Percentiles rank a stretch among this genome's conserved stretches.
Evolutionary conservation across 2,888 invertebrate species (phyloP).

Genomic region (Drosophila parthenogenetica): DNA sequence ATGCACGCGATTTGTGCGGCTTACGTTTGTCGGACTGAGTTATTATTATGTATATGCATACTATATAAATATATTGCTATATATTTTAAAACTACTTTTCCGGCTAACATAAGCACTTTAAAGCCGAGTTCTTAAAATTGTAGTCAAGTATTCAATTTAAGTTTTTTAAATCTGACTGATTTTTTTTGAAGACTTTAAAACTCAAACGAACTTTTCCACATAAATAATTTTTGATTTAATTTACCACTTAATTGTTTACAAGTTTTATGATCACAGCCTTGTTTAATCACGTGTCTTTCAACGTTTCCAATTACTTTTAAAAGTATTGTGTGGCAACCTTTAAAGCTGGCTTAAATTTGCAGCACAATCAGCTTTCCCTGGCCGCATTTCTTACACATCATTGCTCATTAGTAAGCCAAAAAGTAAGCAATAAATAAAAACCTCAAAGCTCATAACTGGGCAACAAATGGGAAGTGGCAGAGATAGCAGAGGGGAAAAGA

Average conservation of each 20-base stretch:
- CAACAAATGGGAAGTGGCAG: conserved; percentile 11
- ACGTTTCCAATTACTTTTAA: background rate
- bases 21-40: conserved; percentile 64
- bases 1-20: conserved; percentile 73
- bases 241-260: too few species aligned
- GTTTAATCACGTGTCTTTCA: background rate
- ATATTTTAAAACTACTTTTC: conserved; percentile 7
- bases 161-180: too few species aligned
- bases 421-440: conserved; percentile 59
- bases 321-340: background rate
- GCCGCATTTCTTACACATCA: conserved; percentile 51
- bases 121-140: background rate
- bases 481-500: too few species aligned
- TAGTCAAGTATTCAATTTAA: background rate
- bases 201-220: too few species aligned
- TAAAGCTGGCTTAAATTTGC: conserved; percentile 27
- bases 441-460: conserved; percentile 40
- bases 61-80: conserved; percentile 5
- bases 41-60: conserved; percentile 51
- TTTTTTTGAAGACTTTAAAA: too few species aligned
- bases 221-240: too few species aligned
- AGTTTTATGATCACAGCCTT: background rate
- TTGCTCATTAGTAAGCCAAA: conserved; percentile 62
- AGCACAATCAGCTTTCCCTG: background rate
- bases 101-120: conserved; percentile 1